Evolutionary conservation across 2,888 invertebrate species (phyloP).

Genomic region (Sialis lutaria): DNA sequence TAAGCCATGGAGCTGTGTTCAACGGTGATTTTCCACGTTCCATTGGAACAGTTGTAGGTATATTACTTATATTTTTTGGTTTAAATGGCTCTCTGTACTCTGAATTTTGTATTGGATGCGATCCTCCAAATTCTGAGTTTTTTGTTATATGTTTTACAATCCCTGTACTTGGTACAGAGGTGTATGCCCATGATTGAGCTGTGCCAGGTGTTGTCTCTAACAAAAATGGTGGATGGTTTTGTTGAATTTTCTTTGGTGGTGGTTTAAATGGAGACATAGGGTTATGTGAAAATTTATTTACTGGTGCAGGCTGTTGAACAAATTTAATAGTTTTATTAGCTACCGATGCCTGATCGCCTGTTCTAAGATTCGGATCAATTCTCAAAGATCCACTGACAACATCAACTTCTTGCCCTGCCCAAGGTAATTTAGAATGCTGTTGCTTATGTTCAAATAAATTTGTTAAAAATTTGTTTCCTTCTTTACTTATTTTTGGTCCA

Average conservation of each 20-base stretch:
- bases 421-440: conserved; percentile 24
- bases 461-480: conserved; percentile 21
- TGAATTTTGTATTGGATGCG: background rate
- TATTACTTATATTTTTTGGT: conserved; percentile 19
- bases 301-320: conserved; percentile 37
- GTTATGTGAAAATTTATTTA: conserved; percentile 61
- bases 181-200: conserved; percentile 28
- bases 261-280: conserved; percentile 62
- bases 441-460: conserved; percentile 25
- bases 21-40: conserved; percentile 10
- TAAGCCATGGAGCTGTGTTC: conserved; percentile 28
- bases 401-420: conserved; percentile 26
- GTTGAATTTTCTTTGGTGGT: conserved; percentile 22
- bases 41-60: conserved; percentile 7
- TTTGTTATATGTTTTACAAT: conserved; percentile 1
- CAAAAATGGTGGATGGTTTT: conserved; percentile 24
- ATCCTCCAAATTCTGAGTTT: background rate
- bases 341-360: conserved; percentile 9
- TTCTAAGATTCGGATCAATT: conserved; percentile 19
- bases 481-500: conserved; percentile 23
- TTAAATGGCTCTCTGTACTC: conserved; percentile 11
- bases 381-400: conserved; percentile 26
- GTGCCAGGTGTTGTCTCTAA: conserved; percentile 17
- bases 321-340: conserved; percentile 27
- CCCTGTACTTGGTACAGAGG: conserved; percentile 16